phyloP scores from a whole-genome alignment of 2,888 invertebrate genomes.

The Dromius quadrimaculatus region DNA sequence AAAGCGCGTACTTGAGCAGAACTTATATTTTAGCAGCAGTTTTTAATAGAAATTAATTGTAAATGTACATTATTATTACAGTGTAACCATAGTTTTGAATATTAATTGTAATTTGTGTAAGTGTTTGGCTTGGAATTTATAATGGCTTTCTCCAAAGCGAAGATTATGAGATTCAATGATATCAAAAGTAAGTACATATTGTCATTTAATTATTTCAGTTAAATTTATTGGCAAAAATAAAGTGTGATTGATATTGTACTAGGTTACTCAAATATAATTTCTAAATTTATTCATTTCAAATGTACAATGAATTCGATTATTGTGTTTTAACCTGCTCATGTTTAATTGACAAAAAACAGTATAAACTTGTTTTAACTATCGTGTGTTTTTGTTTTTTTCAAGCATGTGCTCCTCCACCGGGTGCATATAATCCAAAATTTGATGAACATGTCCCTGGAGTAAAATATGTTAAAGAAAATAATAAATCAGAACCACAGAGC shows the following conservation, averaged over 20 bases:
- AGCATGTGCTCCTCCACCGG: slow-evolving; percentile 69
- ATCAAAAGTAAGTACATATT: slow-evolving; percentile 66
- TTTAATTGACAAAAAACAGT: slow-evolving; percentile 18
- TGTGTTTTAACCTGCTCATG: slow-evolving; percentile 14
- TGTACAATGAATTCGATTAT: too few species aligned
- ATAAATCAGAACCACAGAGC: slow-evolving; percentile 64
- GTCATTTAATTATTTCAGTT: slow-evolving; percentile 43
- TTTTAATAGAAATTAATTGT: slow-evolving; percentile 1
- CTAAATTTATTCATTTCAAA: too few species aligned
- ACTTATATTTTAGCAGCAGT: slow-evolving; percentile 9
- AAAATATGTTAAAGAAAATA: slow-evolving; percentile 63
- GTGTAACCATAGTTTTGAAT: slow-evolving; percentile 22
- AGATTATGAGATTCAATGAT: slow-evolving; percentile 71
- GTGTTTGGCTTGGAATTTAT: slow-evolving; percentile 17
- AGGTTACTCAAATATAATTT: too few species aligned
- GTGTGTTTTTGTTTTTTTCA: slow-evolving; percentile 53
- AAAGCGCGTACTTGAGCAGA: slow-evolving; percentile 11
- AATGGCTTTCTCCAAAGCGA: slow-evolving; percentile 73
- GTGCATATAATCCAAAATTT: slow-evolving; percentile 68
- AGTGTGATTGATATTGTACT: too few species aligned
- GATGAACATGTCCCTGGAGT: slow-evolving; percentile 64
- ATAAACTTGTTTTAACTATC: slow-evolving; percentile 13
- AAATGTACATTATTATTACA: slow-evolving; percentile 5
- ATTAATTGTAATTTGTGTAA: slow-evolving; percentile 25
- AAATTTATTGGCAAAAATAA: too few species aligned